Evolutionary conservation across 2,797 vertebrate genomes (phyloP), one percentile per base, ranked within the genome.

Genomic region (Hypotaenidia okinawae): DNA sequence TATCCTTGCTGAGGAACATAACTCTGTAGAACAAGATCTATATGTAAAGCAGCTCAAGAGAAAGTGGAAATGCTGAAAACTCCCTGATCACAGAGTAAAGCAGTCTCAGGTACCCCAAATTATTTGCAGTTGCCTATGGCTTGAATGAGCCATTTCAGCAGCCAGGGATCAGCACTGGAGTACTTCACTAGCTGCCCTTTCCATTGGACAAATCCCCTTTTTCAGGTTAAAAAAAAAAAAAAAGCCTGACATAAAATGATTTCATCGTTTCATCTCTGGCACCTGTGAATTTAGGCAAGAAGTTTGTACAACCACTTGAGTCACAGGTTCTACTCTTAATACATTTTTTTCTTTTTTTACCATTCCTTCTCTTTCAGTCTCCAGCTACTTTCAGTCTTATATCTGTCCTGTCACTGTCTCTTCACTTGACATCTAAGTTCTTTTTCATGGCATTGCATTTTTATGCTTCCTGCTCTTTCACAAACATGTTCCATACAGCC

Each of bases 391-490:
- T 67, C 63, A 84, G 33, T 35, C 70, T 79, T 32, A 4, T 55
- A 62, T 79, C 51, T 87, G 41, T 41, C 52, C 52, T 87, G 68
- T 85, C 88, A 62, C 51, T 74, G 52, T 54, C 73, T 88, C 49
- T 84, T 86, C 88, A 77, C 55, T 80, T 93, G 59, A 75, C 77
- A 57, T 54, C 45, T 33, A 37, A 69, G 16, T 76, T 82, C 80
- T 81, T 77, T 77, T 76, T 49, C 55, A 51, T 52, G 70, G 67
- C 69, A 76, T 33, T 51, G 52, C 63, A 76, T 94, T 94, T 95
- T 84, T 87, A 84, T 80, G 57, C 27, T 90, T 96, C 62, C 90
- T 90, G 68, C 69, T 85, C 21, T 1, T 68, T 84, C 78, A 78
- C 51, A 86, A 87, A 51, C 52, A 25, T 51, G 47, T 70, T 94